These are phyloP conservation scores for Drosophila suzukii DNA, from an alignment of 1,140 invertebrate species.

Conservation along the genomic window DNA sequence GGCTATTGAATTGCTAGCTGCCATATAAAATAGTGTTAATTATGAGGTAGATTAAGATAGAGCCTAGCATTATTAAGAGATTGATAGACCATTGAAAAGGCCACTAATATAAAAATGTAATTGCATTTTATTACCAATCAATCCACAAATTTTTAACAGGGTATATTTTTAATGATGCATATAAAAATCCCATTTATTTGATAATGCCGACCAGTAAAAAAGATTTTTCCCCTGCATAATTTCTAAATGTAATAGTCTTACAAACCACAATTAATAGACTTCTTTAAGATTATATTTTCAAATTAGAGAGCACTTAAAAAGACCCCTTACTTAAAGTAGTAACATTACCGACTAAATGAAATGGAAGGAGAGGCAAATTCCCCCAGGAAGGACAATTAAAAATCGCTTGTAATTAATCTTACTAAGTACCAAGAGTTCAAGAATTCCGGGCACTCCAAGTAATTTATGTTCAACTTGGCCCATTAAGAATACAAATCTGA, in stretches of 20 bases:
- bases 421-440: slow-evolving; percentile 10
- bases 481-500: slow-evolving; percentile 54
- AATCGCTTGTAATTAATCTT: slow-evolving; percentile 21
- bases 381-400: slow-evolving; percentile 4
- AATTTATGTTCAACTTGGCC: slow-evolving; percentile 38
- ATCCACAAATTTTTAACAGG: too few species aligned
- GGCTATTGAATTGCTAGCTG: too few species aligned
- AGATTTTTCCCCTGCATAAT: background rate
- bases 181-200: too few species aligned
- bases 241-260: background rate
- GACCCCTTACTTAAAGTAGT: background rate
- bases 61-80: too few species aligned
- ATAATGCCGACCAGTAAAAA: background rate
- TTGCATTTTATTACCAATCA: too few species aligned
- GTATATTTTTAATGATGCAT: too few species aligned
- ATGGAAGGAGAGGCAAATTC: background rate
- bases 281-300: background rate
- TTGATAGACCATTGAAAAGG: too few species aligned
- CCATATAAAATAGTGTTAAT: background rate
- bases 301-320: background rate
- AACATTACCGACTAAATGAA: slow-evolving; percentile 3
- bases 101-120: background rate
- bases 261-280: too few species aligned
- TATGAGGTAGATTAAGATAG: background rate
- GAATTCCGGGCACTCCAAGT: slow-evolving; percentile 12